Conservation (phyloP, 2,797 vertebrate species). For the Telmatherina bonti region DNA sequence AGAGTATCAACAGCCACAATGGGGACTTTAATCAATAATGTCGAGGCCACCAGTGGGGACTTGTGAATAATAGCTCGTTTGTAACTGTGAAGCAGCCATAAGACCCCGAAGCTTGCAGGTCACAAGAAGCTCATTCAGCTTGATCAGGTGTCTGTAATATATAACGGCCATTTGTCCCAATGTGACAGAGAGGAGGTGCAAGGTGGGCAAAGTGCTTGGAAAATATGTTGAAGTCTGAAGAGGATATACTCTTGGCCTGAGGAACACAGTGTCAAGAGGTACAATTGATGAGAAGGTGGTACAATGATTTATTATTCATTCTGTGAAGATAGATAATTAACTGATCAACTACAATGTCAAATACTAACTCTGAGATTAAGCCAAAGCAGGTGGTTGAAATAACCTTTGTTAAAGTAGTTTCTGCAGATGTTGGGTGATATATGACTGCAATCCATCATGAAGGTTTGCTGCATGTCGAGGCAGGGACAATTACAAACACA, state of each 20-base stretch:
- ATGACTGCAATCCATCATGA: constrained; percentile 66
- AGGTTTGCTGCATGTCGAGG: constrained; percentile 44
- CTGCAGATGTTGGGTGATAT: constrained; percentile 41
- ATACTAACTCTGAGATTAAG: constrained; percentile 23
- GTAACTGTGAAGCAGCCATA: constrained; percentile 49
- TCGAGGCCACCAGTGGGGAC: constrained; percentile 70
- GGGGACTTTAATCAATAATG: constrained; percentile 76
- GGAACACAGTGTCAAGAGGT: constrained; percentile 18
- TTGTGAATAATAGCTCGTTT: constrained; percentile 72
- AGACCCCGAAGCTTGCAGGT: constrained; percentile 49
- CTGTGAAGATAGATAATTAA: constrained; percentile 29
- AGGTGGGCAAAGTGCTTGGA: constrained; percentile 15
- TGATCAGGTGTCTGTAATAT: constrained; percentile 53
- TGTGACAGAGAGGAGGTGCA: constrained; percentile 29
- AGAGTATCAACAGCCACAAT: constrained; percentile 69
- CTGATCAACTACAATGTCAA: constrained; percentile 18
- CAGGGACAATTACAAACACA: constrained; percentile 54
- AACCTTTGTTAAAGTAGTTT: constrained; percentile 32
- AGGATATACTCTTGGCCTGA: neutral
- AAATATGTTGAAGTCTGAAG: constrained; percentile 20
- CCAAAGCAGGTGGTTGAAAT: constrained; percentile 29
- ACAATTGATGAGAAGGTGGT: constrained; percentile 17
- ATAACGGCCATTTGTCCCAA: constrained; percentile 48
- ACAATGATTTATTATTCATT: constrained; percentile 29
- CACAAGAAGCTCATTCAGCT: constrained; percentile 48